These are phyloP conservation scores for Noctua pronuba DNA, from an alignment of 2,888 invertebrate genomes.

Conservation along the genomic window DNA sequence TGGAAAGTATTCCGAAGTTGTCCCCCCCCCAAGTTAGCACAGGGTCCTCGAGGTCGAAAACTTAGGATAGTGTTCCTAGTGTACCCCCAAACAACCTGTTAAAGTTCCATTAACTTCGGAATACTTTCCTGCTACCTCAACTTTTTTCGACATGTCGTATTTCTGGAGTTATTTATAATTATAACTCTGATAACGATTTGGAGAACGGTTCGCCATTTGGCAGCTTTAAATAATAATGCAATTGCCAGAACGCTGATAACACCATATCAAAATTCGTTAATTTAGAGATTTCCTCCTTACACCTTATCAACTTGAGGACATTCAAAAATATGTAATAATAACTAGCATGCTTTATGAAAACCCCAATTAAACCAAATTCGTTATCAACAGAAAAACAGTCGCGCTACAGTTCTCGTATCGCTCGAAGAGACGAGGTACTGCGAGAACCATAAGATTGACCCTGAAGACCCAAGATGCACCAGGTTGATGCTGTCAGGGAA, in stretches of 20 bases:
- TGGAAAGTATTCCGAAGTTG: too few species aligned
- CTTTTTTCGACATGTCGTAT: too few species aligned
- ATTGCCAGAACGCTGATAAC: background rate
- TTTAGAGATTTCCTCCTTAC: background rate
- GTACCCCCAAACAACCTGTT: too few species aligned
- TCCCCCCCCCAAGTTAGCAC: too few species aligned
- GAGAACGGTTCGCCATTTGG: background rate
- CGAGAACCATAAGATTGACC: slow-evolving; percentile 90
- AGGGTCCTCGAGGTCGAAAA: too few species aligned
- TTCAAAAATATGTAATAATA: background rate
- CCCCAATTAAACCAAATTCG: slow-evolving; percentile 19
- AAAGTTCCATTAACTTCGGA: too few species aligned
- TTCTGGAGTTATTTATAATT: background rate
- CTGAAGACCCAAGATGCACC: slow-evolving; percentile 95
- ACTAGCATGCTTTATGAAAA: background rate
- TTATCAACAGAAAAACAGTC: slow-evolving; percentile 90
- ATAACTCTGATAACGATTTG: background rate
- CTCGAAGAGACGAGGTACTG: slow-evolving; percentile 93
- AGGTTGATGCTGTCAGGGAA: slow-evolving; percentile 93
- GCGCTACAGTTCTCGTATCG: slow-evolving; percentile 92
- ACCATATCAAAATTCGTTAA: background rate
- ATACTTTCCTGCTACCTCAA: too few species aligned
- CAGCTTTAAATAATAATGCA: background rate
- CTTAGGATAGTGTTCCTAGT: too few species aligned
- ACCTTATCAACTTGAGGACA: slow-evolving; percentile 8